A percentile compares a stretch with the other conserved stretches of the same genome.
Conservation (phyloP, 2,888 invertebrate species). For the Trissolcus brochymenae region DNA sequence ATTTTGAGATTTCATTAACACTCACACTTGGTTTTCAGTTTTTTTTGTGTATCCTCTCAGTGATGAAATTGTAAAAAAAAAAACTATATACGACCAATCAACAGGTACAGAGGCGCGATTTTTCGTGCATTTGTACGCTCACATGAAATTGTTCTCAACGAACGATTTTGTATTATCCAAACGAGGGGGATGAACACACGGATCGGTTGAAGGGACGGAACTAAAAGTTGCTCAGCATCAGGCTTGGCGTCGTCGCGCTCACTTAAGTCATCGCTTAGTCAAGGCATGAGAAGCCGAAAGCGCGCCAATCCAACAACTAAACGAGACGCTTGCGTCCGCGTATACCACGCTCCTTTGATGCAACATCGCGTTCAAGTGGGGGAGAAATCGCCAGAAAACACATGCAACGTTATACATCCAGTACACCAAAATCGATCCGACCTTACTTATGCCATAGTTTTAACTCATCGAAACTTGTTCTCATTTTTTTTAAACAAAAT, state of each 20-base stretch:
- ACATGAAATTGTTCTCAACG: too few relatives aligned
- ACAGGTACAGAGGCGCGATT: too few relatives aligned
- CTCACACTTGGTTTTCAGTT: not conserved
- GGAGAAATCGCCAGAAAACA: slow-evolving; percentile 14
- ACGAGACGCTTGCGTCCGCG: slow-evolving; percentile 26
- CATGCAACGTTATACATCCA: too few relatives aligned
- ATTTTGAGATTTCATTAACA: slow-evolving; percentile 3
- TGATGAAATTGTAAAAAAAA: too few relatives aligned
- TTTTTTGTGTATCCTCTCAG: too few relatives aligned
- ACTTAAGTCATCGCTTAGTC: slow-evolving; percentile 40
- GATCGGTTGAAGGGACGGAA: slow-evolving; percentile 22
- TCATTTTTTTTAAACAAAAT: too few relatives aligned
- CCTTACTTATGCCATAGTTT: too few relatives aligned
- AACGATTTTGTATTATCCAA: too few relatives aligned
- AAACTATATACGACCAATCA: too few relatives aligned
- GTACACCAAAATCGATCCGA: too few relatives aligned
- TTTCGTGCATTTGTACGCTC: too few relatives aligned
- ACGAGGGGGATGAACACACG: slow-evolving; percentile 14
- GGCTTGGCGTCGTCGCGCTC: slow-evolving; percentile 35
- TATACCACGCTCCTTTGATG: slow-evolving; percentile 32
- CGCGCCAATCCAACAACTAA: slow-evolving; percentile 39
- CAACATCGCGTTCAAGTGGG: slow-evolving; percentile 24
- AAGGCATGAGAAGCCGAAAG: slow-evolving; percentile 27
- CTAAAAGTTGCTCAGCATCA: slow-evolving; percentile 32
- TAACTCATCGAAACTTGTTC: too few relatives aligned